These are phyloP conservation scores for Myanophis thanlyinensis DNA, from an alignment of 2,113 vertebrate genomes.

Conservation along the genomic window DNA sequence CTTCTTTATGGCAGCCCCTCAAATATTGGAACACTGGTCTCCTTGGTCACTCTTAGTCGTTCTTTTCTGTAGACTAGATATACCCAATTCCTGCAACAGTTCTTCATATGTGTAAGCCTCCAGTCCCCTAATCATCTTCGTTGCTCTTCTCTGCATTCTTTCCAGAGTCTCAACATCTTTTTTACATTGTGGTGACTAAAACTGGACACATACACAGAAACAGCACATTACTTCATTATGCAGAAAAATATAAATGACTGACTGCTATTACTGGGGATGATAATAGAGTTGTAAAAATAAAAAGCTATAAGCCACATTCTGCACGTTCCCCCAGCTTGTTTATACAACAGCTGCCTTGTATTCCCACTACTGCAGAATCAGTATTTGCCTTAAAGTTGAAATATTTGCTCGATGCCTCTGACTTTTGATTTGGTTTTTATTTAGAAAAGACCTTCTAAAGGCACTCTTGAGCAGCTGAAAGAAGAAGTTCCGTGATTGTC, in stretches of 20 bases:
- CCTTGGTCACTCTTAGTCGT: not conserved
- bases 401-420: not conserved
- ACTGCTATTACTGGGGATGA: not conserved
- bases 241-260: not conserved
- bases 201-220: not conserved
- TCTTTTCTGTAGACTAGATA: not conserved
- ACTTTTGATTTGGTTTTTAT: constrained; percentile 1
- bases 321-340: not conserved
- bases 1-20: not conserved
- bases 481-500: not conserved
- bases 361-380: not conserved
- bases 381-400: not conserved
- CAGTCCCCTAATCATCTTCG: not conserved
- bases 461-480: not conserved
- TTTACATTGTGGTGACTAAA: not conserved
- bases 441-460: constrained; percentile 17
- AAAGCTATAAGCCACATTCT: not conserved
- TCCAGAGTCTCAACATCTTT: not conserved
- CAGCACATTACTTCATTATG: not conserved
- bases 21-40: not conserved
- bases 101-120: not conserved
- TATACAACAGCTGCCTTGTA: constrained; percentile 30
- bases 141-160: not conserved
- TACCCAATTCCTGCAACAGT: not conserved
- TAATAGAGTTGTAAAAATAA: not conserved